phyloP scores from a whole-genome alignment of 2,888 invertebrate species.

The Drosophila monieri region DNA sequence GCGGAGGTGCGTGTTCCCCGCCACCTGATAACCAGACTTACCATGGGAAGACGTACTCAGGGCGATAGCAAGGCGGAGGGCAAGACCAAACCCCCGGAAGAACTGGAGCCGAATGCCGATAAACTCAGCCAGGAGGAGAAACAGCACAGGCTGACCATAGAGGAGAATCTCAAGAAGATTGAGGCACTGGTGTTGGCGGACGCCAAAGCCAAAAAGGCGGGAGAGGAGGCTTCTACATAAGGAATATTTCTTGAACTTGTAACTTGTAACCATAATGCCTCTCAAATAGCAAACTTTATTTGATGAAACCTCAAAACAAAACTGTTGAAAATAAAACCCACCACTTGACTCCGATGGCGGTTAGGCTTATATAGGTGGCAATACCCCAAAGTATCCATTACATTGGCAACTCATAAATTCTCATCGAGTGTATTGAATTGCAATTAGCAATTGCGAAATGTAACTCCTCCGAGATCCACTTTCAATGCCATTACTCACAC shows the following conservation, averaged over 20 bases:
- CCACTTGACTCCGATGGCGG: slow-evolving; percentile 12
- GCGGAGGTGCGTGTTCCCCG: too few species aligned
- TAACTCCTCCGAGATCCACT: slow-evolving; percentile 50
- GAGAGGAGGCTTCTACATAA: too few species aligned
- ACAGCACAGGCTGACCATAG: too few species aligned
- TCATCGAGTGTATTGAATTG: slow-evolving; percentile 31
- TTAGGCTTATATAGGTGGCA: slow-evolving; percentile 17
- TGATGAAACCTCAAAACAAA: slow-evolving; percentile 28
- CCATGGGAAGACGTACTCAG: too few species aligned
- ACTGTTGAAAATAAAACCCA: slow-evolving; percentile 20
- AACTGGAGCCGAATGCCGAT: too few species aligned
- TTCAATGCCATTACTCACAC: slow-evolving; percentile 61
- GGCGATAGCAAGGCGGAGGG: too few species aligned
- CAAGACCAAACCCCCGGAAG: too few species aligned
- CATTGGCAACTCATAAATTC: slow-evolving; percentile 14
- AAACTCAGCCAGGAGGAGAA: too few species aligned
- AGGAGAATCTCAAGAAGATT: too few species aligned
- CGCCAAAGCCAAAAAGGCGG: too few species aligned
- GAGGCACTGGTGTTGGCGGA: too few species aligned
- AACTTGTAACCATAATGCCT: background rate
- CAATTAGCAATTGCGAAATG: slow-evolving; percentile 38
- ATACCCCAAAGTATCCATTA: slow-evolving; percentile 34
- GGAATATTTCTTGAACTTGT: background rate
- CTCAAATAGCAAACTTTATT: background rate
- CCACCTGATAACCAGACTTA: too few species aligned